A percentile compares a stretch with the other conserved stretches of the same genome.
Conservation (phyloP, 2,888 invertebrate species). For the Tolmerus cingulatus region DNA sequence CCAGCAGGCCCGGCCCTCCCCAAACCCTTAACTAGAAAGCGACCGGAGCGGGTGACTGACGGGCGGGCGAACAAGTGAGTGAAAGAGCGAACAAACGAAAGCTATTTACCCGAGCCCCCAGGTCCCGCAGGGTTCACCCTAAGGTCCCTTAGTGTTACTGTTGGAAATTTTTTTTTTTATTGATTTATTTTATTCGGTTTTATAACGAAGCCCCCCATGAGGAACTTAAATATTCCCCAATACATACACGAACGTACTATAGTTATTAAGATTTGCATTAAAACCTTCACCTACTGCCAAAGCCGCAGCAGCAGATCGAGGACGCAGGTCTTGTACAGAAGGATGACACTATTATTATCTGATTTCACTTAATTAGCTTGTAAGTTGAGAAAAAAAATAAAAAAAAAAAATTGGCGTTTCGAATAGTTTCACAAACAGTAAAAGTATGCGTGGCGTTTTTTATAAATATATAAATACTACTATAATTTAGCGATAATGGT, state of each 20-base stretch:
- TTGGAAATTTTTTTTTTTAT: not conserved
- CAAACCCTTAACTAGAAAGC: not conserved
- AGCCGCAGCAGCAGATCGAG: not conserved
- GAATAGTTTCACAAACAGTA: conserved; percentile 40
- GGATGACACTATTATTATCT: conserved; percentile 43
- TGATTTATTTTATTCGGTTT: not conserved
- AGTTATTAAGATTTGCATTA: conserved; percentile 5
- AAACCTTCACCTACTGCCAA: conserved; percentile 21
- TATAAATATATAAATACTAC: conserved; percentile 36
- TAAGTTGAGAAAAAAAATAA: conserved; percentile 32
- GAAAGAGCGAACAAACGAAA: not conserved
- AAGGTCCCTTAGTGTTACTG: not conserved
- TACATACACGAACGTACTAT: not conserved
- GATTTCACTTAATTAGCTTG: conserved; percentile 45
- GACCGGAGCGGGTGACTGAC: not conserved
- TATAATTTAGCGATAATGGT: conserved; percentile 41
- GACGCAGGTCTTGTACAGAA: conserved; percentile 10
- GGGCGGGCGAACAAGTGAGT: not conserved
- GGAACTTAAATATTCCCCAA: not conserved
- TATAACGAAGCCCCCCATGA: not conserved
- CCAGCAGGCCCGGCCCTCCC: not conserved
- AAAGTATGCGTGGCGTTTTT: conserved; percentile 38
- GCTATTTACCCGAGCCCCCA: not conserved
- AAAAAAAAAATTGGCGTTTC: conserved; percentile 40
- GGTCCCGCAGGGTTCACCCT: not conserved